Percentiles rank a stretch among this genome's conserved stretches.
Evolutionary conservation across 2,797 vertebrate genomes (phyloP).

Genomic region (Aulostomus chinensis): DNA sequence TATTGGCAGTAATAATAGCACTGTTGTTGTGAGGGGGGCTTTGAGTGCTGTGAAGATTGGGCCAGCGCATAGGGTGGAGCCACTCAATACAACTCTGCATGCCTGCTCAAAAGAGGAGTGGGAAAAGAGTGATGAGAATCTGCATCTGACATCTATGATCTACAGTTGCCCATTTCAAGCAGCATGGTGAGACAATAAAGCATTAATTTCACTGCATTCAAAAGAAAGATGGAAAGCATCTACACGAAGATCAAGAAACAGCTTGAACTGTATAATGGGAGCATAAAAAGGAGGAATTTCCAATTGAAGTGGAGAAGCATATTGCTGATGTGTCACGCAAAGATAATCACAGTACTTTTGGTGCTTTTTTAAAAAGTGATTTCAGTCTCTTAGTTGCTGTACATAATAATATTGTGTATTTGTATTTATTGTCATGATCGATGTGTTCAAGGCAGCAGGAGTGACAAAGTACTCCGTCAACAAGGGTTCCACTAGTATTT

Average conservation of each 20-base stretch:
- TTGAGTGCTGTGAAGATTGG: constrained; percentile 40
- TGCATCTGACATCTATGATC: constrained; percentile 46
- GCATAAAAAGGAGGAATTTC: constrained; percentile 14
- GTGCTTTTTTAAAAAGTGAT: no score
- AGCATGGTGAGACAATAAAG: constrained; percentile 36
- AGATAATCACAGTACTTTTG: constrained; percentile 10
- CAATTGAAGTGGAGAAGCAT: constrained; percentile 7
- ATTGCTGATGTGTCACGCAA: constrained; percentile 12
- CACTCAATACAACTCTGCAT: constrained; percentile 27
- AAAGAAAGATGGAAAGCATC: constrained; percentile 42
- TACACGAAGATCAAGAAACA: constrained; percentile 28
- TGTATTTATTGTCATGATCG: no score
- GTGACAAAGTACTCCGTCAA: no score
- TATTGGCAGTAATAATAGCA: constrained; percentile 47
- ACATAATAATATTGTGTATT: not conserved
- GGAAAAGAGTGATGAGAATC: constrained; percentile 21
- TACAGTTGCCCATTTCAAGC: constrained; percentile 27
- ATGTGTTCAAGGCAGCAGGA: not conserved
- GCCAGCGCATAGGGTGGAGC: constrained; percentile 35
- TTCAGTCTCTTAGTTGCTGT: no score
- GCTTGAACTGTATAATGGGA: constrained; percentile 21
- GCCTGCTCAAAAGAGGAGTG: constrained; percentile 29
- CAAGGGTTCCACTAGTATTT: constrained; percentile 8
- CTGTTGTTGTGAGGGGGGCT: constrained; percentile 33
- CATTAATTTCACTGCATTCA: constrained; percentile 24